Evolutionary conservation across 1,140 invertebrate genomes (phyloP).

Genomic region (Thalassaphorura encarpata): DNA sequence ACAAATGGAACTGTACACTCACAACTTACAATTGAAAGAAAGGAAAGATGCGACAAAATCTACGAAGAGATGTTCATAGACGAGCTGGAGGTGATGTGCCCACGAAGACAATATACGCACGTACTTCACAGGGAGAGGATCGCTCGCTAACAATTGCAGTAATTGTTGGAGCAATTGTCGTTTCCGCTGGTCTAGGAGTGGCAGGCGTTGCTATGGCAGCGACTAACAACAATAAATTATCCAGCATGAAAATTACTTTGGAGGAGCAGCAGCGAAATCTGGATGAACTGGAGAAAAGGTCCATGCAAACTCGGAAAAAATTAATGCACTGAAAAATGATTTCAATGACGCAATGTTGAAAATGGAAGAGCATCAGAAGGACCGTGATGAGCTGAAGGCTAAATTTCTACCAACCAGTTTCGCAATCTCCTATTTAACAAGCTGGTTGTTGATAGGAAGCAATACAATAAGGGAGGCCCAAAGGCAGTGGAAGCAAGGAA

Average conservation of each 20-base stretch:
- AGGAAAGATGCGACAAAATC: not conserved
- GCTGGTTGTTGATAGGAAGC: not conserved
- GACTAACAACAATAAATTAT: not conserved
- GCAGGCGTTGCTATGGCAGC: not conserved
- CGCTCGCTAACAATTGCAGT: no score
- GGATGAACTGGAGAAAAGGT: not conserved
- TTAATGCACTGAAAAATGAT: not conserved
- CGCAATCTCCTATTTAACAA: not conserved
- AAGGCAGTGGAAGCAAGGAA: constrained; percentile 2
- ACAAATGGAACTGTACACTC: not conserved
- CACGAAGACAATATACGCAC: no score
- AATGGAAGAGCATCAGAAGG: not conserved
- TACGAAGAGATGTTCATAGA: not conserved
- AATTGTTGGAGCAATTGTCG: not conserved
- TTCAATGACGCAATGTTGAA: not conserved
- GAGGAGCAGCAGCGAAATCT: not conserved
- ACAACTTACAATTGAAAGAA: not conserved
- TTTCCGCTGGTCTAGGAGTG: not conserved
- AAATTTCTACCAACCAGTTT: not conserved
- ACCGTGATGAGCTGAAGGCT: not conserved
- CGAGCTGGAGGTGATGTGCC: not conserved
- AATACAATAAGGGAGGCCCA: not conserved
- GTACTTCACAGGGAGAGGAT: no score
- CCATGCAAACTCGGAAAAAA: no score
- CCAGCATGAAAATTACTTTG: not conserved